Evolutionary conservation across 2,113 vertebrate genomes (phyloP).

Genomic region (Brachypteracias leptosomus): DNA sequence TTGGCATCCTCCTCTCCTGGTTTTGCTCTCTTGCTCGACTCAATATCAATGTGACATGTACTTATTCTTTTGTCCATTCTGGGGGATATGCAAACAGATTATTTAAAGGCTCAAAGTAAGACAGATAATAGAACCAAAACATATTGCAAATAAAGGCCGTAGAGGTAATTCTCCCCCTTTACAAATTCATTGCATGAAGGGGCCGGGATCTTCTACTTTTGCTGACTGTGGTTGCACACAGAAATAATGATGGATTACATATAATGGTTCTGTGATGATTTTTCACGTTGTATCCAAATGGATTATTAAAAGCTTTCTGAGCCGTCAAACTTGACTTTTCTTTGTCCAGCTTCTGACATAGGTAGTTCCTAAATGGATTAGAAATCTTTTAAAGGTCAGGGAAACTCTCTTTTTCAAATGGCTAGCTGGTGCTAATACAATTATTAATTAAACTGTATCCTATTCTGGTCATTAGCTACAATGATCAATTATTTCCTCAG

Average conservation of each 20-base stretch:
- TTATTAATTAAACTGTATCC: conserved; percentile 35
- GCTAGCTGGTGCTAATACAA: not conserved
- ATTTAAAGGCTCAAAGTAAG: not conserved
- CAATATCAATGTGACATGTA: not conserved
- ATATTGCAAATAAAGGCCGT: not conserved
- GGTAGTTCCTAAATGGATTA: not conserved
- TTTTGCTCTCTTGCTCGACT: not conserved
- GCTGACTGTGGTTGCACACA: not conserved
- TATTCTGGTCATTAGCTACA: not conserved
- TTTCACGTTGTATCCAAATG: not conserved
- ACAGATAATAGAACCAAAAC: not conserved
- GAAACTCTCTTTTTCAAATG: not conserved
- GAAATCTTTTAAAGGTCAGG: not conserved
- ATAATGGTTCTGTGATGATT: not conserved
- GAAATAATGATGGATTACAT: not conserved
- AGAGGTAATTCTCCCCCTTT: not conserved
- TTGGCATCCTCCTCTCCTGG: not conserved
- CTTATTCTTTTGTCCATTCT: not conserved
- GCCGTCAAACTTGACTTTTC: not conserved
- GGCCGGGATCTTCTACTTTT: not conserved
- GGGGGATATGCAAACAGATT: not conserved
- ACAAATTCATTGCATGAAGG: not conserved
- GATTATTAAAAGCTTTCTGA: not conserved
- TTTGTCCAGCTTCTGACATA: not conserved
- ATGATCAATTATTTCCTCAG: conserved; percentile 28